Base-by-base conservation (phyloP, 2,797 vertebrate genomes). In the Pogonophryne albipinna region DNA sequence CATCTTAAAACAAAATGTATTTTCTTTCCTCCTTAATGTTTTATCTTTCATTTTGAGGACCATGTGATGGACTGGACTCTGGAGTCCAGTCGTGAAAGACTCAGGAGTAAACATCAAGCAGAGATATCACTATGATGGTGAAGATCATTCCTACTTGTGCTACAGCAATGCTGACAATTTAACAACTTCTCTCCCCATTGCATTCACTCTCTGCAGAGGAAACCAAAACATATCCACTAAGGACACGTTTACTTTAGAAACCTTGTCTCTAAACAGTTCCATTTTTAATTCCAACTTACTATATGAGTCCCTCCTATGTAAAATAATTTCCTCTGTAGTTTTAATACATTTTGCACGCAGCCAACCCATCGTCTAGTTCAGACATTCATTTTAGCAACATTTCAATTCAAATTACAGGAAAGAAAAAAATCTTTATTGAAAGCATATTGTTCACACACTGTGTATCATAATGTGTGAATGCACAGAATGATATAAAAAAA, bases 51-150 rank as follows among this genome's bases (percentile, higher is more conserved):
- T 96, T 97, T 96, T 91, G 96, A 97, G 90, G 95, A 96, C 55
- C 79, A 92, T 10, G 92, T 97, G 68, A 88, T 97, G 91, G 96
- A 97, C 85, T 27, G 27, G 27, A 27, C 96, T 97, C 86, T 97
- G 96, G 79, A 94, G 97, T 81, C 91, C 96, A 89, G 91, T 97
- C 23, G 82, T 97, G 87, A 95, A 96, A 80, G 95, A 96, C 86
- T 97, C 94, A 51, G 94, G 94, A 0, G 91, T 94, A n/a, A 95
- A 94, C n/a, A 85, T 38, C 8, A 38, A 38, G 34, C 34, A 38
- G 34, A 6, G 8, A 38, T 38, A 38, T 38, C 34, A 38, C 34
- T 38, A 9, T 38, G 34, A 38, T 38, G 34, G 34, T 38, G 34
- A 38, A 38, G 34, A 38, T 38, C 34, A 6, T 9, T 38, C 8